phyloP scores from a whole-genome alignment of 2,113 vertebrate genomes.

The Phyllostomus discolor region DNA sequence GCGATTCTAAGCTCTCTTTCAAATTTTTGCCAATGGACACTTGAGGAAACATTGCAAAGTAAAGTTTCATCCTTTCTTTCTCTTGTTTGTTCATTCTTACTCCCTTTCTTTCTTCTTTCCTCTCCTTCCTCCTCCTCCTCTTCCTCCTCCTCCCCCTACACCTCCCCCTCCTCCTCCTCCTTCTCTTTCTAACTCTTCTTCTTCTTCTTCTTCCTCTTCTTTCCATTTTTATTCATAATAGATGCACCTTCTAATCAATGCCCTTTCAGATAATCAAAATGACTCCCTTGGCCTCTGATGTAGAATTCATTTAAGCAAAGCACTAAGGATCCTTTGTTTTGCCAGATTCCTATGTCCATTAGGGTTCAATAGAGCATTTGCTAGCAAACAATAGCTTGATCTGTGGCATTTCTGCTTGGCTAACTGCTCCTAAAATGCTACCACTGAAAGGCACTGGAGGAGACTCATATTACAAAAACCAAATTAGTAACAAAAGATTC shows the following conservation, averaged over 20 bases:
- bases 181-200: not conserved
- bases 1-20: not conserved
- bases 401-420: conserved; percentile 65
- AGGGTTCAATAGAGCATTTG: conserved; percentile 61
- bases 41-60: not conserved
- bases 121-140: not conserved
- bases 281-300: conserved; percentile 46
- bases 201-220: not conserved
- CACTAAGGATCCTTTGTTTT: conserved; percentile 69
- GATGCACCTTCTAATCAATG: conserved; percentile 57
- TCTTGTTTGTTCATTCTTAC: not conserved
- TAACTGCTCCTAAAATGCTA: conserved; percentile 37
- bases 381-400: conserved; percentile 63
- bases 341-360: conserved; percentile 58
- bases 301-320: conserved; percentile 33
- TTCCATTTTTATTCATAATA: not conserved
- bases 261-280: conserved; percentile 61
- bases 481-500: conserved; percentile 61
- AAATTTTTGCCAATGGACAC: not conserved
- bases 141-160: not conserved
- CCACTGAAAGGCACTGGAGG: conserved; percentile 25
- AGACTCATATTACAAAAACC: conserved; percentile 71
- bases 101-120: not conserved
- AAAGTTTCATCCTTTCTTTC: not conserved
- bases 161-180: not conserved